These are phyloP conservation scores for Girardinichthys multiradiatus DNA, from an alignment of 2,113 vertebrate genomes.

Conservation along the genomic window DNA sequence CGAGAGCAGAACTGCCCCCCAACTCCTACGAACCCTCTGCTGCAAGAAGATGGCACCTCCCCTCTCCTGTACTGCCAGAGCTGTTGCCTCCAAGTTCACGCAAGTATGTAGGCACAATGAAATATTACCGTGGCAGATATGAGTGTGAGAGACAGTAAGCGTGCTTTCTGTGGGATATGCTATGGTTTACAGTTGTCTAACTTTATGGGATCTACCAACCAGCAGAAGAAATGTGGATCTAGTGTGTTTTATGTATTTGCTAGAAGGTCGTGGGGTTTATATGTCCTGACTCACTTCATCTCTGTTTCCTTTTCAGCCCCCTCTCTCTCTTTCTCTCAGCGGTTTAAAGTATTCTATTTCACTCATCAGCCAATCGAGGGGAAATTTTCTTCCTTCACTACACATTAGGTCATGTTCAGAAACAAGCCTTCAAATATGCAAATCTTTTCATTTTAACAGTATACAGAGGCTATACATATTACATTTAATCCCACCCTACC, in stretches of 20 bases:
- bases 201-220: slow-evolving; percentile 2
- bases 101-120: slow-evolving; percentile 85
- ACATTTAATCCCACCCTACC: slow-evolving; percentile 32
- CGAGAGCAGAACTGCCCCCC: slow-evolving; percentile 89
- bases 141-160: not conserved
- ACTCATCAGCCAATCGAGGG: slow-evolving; percentile 52
- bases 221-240: slow-evolving; percentile 16
- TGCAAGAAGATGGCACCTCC: slow-evolving; percentile 94
- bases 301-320: slow-evolving; percentile 42
- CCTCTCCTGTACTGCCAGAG: slow-evolving; percentile 88
- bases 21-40: slow-evolving; percentile 87
- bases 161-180: not conserved
- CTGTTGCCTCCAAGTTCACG: slow-evolving; percentile 92
- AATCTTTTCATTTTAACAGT: slow-evolving; percentile 22
- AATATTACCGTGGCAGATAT: not conserved
- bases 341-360: slow-evolving; percentile 70
- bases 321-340: slow-evolving; percentile 21
- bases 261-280: slow-evolving; percentile 68
- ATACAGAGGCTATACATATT: slow-evolving; percentile 16
- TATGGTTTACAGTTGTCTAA: slow-evolving; percentile 9
- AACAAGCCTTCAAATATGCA: slow-evolving; percentile 28
- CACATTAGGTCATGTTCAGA: slow-evolving; percentile 59
- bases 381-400: slow-evolving; percentile 62
- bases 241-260: slow-evolving; percentile 38
- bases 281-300: slow-evolving; percentile 47